phyloP scores from a whole-genome alignment of 2,888 invertebrate genomes.

The Trissoscelio sp. region DNA sequence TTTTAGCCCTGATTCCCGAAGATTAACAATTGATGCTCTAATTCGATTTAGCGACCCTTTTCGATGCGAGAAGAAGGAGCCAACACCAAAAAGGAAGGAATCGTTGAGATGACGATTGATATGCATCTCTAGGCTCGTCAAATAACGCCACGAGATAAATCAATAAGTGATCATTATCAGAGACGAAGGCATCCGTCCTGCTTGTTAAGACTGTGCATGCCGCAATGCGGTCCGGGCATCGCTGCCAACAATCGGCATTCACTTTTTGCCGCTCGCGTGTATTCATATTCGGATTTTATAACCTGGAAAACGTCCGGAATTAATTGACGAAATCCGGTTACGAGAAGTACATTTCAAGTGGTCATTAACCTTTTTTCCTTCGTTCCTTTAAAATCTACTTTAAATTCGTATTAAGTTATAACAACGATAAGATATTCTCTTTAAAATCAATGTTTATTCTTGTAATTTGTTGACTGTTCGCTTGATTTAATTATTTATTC shows the following conservation, averaged over 20 bases:
- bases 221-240: conserved; percentile 53
- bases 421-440: too few species aligned
- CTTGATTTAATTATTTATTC: too few species aligned
- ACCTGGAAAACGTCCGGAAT: conserved; percentile 23
- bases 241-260: conserved; percentile 45
- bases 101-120: conserved; percentile 16
- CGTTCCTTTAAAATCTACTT: too few species aligned
- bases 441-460: too few species aligned
- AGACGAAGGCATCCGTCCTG: background rate
- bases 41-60: conserved; percentile 49
- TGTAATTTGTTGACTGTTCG: too few species aligned
- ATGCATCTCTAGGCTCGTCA: background rate
- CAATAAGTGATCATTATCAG: conserved; percentile 52
- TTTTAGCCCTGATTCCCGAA: conserved; percentile 49
- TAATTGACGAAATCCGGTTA: conserved; percentile 18
- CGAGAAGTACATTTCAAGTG: background rate
- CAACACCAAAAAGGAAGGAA: background rate
- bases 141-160: conserved; percentile 9
- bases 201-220: conserved; percentile 47
- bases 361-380: conserved; percentile 4
- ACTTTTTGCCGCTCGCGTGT: conserved; percentile 32
- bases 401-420: too few species aligned
- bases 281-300: conserved; percentile 41
- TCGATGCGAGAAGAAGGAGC: conserved; percentile 10
- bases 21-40: conserved; percentile 66